Percentiles rank a stretch among this genome's conserved stretches.
Conservation (phyloP, 2,113 vertebrate species). For the Electrona antarctica region DNA sequence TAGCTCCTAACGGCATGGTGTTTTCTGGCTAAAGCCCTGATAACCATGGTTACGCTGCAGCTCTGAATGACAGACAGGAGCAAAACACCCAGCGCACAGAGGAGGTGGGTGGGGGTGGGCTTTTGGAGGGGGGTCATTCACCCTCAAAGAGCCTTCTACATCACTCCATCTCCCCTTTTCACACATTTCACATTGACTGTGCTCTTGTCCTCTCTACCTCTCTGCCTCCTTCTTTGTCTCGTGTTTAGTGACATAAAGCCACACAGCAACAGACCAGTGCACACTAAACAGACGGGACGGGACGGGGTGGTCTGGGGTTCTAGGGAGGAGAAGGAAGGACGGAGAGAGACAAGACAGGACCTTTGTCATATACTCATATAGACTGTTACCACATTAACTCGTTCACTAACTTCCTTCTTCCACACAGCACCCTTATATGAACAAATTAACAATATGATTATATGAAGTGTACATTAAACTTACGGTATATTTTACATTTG, state of each 20-base stretch:
- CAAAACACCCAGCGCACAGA: slow-evolving; percentile 39
- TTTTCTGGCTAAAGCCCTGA: slow-evolving; percentile 36
- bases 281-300: slow-evolving; percentile 5
- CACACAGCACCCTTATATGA: too few species aligned
- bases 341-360: not conserved
- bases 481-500: too few species aligned
- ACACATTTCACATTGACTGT: not conserved
- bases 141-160: slow-evolving; percentile 28
- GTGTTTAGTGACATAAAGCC: slow-evolving; percentile 30
- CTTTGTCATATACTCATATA: not conserved
- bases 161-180: slow-evolving; percentile 21
- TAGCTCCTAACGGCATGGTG: slow-evolving; percentile 23
- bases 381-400: not conserved
- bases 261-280: slow-evolving; percentile 6
- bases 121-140: slow-evolving; percentile 21
- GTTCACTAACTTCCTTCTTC: not conserved
- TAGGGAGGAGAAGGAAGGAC: not conserved
- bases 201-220: slow-evolving; percentile 32
- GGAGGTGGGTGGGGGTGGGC: not conserved
- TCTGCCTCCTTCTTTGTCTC: slow-evolving; percentile 29
- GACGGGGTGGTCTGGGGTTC: too few species aligned
- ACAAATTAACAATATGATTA: too few species aligned
- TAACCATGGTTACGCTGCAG: slow-evolving; percentile 60
- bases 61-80: slow-evolving; percentile 34
- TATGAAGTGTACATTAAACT: too few species aligned